Evolutionary conservation across 2,113 vertebrate species (phyloP), one percentile per base, ranked within the genome.

Genomic region (Lepus americanus): DNA sequence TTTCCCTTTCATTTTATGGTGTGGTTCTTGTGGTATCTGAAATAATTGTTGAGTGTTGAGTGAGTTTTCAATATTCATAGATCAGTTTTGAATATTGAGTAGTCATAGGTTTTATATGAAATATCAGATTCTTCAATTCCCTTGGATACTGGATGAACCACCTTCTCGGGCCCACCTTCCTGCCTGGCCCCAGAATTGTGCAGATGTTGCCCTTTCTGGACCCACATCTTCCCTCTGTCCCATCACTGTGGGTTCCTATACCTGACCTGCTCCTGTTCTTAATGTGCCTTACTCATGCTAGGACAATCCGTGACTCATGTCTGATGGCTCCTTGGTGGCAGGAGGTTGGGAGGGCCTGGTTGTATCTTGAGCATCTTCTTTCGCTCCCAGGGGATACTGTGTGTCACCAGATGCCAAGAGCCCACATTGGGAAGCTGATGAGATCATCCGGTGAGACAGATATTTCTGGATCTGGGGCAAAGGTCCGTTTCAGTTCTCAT

Each of bases 381-480:
- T 10, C n/a, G 36, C 20, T 39, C 9, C 36, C 11, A 2, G 20
- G 11, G 17, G 9, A 39, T n/a, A 11, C 3, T 55, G 19, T 29
- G 76, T 2, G 78, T 61, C 29, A 39, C 5, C 33, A 67, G 6
- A 70, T 31, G 14, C 53, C 17, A 53, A 74, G 72, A 73, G 10
- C 25, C 31, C 36, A 61, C 3, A 22, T 20, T 0, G 44, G 31
- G 39, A 94, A 95, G 76, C 69, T 49, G 36, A 69, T 44, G 44
- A 44, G 19, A 25, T 76, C 55, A 79, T 51, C 17, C 61, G 63
- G 27, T 27, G 76, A 92, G 29, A 89, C 0, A 8, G 17, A n/a
- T 49, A 27, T 61, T 92, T 94, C 25, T 55, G 79, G 94, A 92
- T 88, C 14, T 29, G 59, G 39, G 69, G 25, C 17, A 90, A 79